phyloP scores from a whole-genome alignment of 2,888 invertebrate genomes.

The Aromia moschata region DNA sequence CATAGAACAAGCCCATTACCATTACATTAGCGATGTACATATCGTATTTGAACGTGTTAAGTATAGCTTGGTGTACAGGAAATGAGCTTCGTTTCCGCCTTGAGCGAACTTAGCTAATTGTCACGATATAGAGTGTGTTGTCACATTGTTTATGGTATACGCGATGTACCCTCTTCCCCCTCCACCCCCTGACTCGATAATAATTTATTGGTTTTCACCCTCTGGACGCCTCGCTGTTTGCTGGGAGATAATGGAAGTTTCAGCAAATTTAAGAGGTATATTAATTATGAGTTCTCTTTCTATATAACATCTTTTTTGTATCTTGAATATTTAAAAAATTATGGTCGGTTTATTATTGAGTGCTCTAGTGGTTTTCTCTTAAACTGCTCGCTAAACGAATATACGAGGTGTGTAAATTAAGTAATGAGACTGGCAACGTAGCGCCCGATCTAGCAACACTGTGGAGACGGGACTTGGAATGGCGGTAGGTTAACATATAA shows the following conservation, averaged over 20 bases:
- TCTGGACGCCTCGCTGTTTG: conserved; percentile 1
- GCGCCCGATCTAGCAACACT: too few relatives aligned
- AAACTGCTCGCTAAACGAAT: too few relatives aligned
- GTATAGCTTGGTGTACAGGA: conserved; percentile 46
- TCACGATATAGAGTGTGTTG: conserved; percentile 50
- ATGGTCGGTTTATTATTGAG: too few relatives aligned
- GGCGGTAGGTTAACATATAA: too few relatives aligned
- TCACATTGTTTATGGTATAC: conserved; percentile 45
- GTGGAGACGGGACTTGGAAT: too few relatives aligned
- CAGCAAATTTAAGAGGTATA: neutral
- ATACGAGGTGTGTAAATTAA: too few relatives aligned
- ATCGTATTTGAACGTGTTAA: conserved; percentile 49
- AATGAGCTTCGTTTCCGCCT: conserved; percentile 50
- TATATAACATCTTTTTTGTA: too few relatives aligned
- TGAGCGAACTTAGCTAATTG: conserved; percentile 47
- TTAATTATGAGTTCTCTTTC: too few relatives aligned
- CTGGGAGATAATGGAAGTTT: neutral
- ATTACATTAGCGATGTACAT: conserved; percentile 42
- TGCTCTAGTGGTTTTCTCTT: too few relatives aligned
- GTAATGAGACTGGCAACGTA: too few relatives aligned
- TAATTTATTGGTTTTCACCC: conserved; percentile 30
- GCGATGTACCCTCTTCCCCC: conserved; percentile 7
- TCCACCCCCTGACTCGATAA: conserved; percentile 29
- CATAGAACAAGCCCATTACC: conserved; percentile 38
- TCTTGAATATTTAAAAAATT: too few relatives aligned